These are phyloP conservation scores for Dipodomys merriami DNA, from an alignment of 2,113 vertebrate genomes.

Conservation along the genomic window DNA sequence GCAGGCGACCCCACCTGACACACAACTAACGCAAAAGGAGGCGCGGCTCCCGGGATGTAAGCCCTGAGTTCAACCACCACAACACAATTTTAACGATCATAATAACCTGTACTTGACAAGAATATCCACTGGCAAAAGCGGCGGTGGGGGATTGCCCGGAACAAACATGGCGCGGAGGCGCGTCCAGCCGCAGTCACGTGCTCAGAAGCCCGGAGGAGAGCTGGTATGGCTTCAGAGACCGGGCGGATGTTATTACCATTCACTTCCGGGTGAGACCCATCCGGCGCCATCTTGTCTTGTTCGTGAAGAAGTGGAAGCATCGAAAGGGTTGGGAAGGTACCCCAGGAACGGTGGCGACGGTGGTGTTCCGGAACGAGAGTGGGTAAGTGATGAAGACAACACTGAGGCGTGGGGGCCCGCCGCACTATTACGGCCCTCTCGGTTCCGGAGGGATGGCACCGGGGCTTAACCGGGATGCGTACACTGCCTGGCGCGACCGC, in stretches of 20 bases:
- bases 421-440: background rate
- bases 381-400: slow-evolving; percentile 63
- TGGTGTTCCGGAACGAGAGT: slow-evolving; percentile 65
- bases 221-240: slow-evolving; percentile 56
- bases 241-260: slow-evolving; percentile 75
- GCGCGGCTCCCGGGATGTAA: too few species aligned
- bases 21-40: too few species aligned
- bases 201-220: fast-evolving
- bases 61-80: too few species aligned
- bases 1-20: too few species aligned
- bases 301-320: slow-evolving; percentile 82
- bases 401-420: background rate
- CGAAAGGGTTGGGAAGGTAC: slow-evolving; percentile 72
- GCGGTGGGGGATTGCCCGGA: slow-evolving; percentile 61
- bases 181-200: fast-evolving
- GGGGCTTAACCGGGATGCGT: slow-evolving; percentile 49
- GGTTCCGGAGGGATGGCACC: background rate
- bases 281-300: slow-evolving; percentile 89
- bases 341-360: slow-evolving; percentile 65
- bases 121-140: background rate
- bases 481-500: slow-evolving; percentile 56
- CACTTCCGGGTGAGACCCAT: slow-evolving; percentile 82
- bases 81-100: too few species aligned
- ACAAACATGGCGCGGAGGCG: slow-evolving; percentile 76
- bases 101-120: too few species aligned